A percentile compares a stretch with the other conserved stretches of the same genome.
Evolutionary conservation across 2,797 vertebrate genomes (phyloP).

Genomic region (Eurystomus glaucurus): DNA sequence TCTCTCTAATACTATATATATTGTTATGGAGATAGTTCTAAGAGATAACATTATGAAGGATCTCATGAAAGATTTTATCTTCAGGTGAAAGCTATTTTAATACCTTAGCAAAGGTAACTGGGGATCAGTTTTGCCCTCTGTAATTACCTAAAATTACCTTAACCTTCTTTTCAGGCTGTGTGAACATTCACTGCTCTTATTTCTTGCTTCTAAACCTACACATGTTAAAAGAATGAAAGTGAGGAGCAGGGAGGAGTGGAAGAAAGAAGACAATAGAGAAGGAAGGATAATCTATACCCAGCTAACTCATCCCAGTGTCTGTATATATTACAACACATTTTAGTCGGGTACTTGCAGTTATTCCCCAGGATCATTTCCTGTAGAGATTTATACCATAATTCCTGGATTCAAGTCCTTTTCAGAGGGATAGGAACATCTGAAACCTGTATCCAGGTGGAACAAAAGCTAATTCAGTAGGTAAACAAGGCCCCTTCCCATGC

Average conservation of each 20-base stretch:
- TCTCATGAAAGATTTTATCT: constrained; percentile 69
- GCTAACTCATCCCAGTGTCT: background rate
- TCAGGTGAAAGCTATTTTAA: constrained; percentile 61
- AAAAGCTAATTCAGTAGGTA: background rate
- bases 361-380: background rate
- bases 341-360: background rate
- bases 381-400: background rate
- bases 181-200: background rate
- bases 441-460: background rate
- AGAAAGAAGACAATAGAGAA: background rate
- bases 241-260: background rate
- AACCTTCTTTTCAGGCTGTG: constrained; percentile 2
- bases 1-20: constrained; percentile 57
- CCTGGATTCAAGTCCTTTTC: background rate
- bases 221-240: background rate
- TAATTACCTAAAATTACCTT: constrained; percentile 60
- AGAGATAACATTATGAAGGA: constrained; percentile 50
- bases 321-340: background rate
- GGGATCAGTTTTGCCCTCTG: constrained; percentile 39
- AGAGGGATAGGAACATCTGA: background rate
- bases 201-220: background rate
- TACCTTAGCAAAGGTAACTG: constrained; percentile 12
- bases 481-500: background rate
- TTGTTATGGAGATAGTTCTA: constrained; percentile 63
- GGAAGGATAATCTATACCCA: background rate